These are phyloP conservation scores for Argya squamiceps DNA, from an alignment of 2,797 vertebrate species.

Conservation along the genomic window DNA sequence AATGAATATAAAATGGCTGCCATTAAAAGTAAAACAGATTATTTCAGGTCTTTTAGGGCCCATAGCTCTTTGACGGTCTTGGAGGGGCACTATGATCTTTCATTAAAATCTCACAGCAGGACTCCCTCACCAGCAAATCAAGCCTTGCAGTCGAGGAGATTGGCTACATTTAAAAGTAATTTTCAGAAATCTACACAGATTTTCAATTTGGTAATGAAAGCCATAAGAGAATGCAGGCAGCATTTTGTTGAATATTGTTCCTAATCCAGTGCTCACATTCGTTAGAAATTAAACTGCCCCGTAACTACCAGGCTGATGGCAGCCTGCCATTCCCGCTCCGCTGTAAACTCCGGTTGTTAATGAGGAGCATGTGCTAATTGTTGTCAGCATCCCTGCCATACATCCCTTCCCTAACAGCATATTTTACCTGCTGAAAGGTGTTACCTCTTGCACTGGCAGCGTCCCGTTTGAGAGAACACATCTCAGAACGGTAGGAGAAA, in stretches of 20 bases:
- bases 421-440: constrained; percentile 82
- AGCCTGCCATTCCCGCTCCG: constrained; percentile 86
- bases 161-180: constrained; percentile 97
- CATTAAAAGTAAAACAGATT: constrained; percentile 98
- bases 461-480: neutral
- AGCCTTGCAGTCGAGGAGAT: constrained; percentile 90
- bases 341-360: constrained; percentile 95
- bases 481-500: neutral
- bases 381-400: constrained; percentile 82
- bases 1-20: constrained; percentile 99
- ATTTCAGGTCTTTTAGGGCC: constrained; percentile 91
- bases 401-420: constrained; percentile 76
- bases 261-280: constrained; percentile 81
- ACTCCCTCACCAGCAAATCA: constrained; percentile 87
- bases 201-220: constrained; percentile 95
- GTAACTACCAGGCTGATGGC: constrained; percentile 81
- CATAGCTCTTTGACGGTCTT: constrained; percentile 96
- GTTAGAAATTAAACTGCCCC: constrained; percentile 83
- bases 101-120: constrained; percentile 98
- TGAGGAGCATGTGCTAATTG: constrained; percentile 98
- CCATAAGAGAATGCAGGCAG: constrained; percentile 85
- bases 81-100: constrained; percentile 98
- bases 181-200: constrained; percentile 97
- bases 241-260: constrained; percentile 83
- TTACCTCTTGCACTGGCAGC: constrained; percentile 44